phyloP scores from a whole-genome alignment of 1,140 invertebrate genomes.

The Drosophila pruinosa region DNA sequence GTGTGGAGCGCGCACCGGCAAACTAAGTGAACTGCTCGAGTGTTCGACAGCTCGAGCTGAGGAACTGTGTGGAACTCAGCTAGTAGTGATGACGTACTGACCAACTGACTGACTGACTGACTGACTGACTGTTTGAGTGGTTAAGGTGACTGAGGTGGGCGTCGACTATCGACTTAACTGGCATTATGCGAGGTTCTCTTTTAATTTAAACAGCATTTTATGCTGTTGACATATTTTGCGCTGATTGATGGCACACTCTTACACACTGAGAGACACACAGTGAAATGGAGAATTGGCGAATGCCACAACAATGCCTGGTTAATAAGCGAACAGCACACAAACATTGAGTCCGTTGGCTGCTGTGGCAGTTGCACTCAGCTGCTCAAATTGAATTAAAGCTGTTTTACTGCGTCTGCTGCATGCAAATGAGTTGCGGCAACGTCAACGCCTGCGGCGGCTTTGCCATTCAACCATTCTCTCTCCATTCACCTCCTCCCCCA shows the following conservation, averaged over 20 bases:
- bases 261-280: background rate
- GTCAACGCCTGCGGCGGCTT: constrained; percentile 51
- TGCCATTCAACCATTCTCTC: background rate
- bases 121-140: constrained; percentile 18
- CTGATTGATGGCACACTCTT: constrained; percentile 36
- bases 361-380: constrained; percentile 19
- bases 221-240: constrained; percentile 63
- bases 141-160: constrained; percentile 56
- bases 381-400: constrained; percentile 76
- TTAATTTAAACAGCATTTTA: constrained; percentile 37
- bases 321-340: constrained; percentile 32
- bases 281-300: constrained; percentile 6
- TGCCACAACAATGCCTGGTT: constrained; percentile 30
- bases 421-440: constrained; percentile 65
- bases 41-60: constrained; percentile 7
- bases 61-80: constrained; percentile 42
- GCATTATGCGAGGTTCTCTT: constrained; percentile 58
- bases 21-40: constrained; percentile 53
- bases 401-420: constrained; percentile 64
- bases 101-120: constrained; percentile 41
- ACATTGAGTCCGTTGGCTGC: background rate
- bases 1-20: constrained; percentile 67
- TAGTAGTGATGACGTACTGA: constrained; percentile 61
- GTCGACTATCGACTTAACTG: constrained; percentile 66
- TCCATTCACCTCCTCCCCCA: background rate